Conservation (phyloP, 2,888 invertebrate species). For the Liopterus haemorrhoidalis region DNA sequence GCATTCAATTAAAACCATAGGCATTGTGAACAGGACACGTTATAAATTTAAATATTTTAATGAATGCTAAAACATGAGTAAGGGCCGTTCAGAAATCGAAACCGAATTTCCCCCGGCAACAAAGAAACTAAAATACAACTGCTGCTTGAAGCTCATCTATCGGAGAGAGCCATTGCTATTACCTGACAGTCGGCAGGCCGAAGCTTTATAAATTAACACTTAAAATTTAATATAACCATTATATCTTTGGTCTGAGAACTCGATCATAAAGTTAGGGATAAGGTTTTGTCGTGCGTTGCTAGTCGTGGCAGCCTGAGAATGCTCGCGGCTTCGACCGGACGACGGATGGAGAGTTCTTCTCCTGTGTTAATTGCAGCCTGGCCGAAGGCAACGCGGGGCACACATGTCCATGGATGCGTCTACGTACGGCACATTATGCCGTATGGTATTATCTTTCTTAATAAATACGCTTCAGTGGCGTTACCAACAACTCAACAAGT, state of each 20-base stretch:
- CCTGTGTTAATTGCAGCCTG: too few relatives aligned
- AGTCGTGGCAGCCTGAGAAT: slow-evolving; percentile 9
- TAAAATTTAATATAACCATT: slow-evolving; percentile 18
- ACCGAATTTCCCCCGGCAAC: not conserved
- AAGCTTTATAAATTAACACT: slow-evolving; percentile 17
- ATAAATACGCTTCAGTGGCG: too few relatives aligned
- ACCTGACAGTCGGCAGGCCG: slow-evolving; percentile 1
- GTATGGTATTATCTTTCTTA: too few relatives aligned
- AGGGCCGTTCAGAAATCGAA: slow-evolving; percentile 2
- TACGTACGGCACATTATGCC: too few relatives aligned
- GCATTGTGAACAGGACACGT: not conserved
- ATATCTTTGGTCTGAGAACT: slow-evolving; percentile 18
- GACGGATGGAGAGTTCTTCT: too few relatives aligned
- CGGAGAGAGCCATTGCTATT: not conserved
- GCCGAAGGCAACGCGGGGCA: too few relatives aligned
- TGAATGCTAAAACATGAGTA: slow-evolving; percentile 1
- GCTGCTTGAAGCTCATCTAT: not conserved
- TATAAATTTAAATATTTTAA: slow-evolving; percentile 11
- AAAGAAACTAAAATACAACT: slow-evolving; percentile 1
- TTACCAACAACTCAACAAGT: too few relatives aligned
- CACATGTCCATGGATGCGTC: too few relatives aligned
- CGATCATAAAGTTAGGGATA: slow-evolving; percentile 36
- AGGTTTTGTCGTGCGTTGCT: slow-evolving; percentile 34
- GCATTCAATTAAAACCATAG: too few relatives aligned
- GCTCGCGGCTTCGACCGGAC: not conserved